These are phyloP conservation scores for Pilophorus perplexus DNA, from an alignment of 2,888 invertebrate genomes.

Conservation along the genomic window DNA sequence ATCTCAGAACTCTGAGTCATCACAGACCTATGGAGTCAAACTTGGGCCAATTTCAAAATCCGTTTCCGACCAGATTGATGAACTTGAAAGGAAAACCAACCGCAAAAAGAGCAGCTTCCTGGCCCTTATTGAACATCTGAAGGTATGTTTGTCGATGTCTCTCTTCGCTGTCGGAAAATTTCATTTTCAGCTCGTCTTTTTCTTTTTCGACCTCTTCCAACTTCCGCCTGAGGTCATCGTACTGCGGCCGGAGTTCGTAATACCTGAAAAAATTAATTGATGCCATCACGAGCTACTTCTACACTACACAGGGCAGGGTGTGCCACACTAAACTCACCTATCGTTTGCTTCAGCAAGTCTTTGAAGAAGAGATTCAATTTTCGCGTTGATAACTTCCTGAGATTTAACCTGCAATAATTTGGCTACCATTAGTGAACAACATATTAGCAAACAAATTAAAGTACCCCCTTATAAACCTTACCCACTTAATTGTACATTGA, in stretches of 20 bases:
- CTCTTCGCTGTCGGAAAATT: slow-evolving; percentile 55
- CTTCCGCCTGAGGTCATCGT: slow-evolving; percentile 47
- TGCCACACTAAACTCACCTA: slow-evolving; percentile 51
- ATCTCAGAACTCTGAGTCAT: too few species aligned
- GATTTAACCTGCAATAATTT: slow-evolving; percentile 15
- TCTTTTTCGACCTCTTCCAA: slow-evolving; percentile 49
- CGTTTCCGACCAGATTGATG: too few species aligned
- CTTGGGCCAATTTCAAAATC: too few species aligned
- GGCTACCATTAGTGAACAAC: too few species aligned
- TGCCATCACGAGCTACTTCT: background rate
- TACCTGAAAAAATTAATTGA: slow-evolving; percentile 49
- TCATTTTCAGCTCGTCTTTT: slow-evolving; percentile 47
- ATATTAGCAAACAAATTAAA: too few species aligned
- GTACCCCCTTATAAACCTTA: too few species aligned
- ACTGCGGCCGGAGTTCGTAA: slow-evolving; percentile 49
- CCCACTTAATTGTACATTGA: too few species aligned
- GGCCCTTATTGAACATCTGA: slow-evolving; percentile 79
- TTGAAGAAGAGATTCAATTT: slow-evolving; percentile 52
- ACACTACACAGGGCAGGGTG: background rate
- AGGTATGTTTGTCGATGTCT: slow-evolving; percentile 74
- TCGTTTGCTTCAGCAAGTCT: slow-evolving; percentile 53
- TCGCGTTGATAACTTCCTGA: slow-evolving; percentile 49
- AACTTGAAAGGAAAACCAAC: too few species aligned
- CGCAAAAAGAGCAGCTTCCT: slow-evolving; percentile 73
- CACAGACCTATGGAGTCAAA: too few species aligned